Percentiles rank a stretch among this genome's conserved stretches.
phyloP scores from a whole-genome alignment of 2,888 invertebrate genomes.

The Orchesellides sinensis region DNA sequence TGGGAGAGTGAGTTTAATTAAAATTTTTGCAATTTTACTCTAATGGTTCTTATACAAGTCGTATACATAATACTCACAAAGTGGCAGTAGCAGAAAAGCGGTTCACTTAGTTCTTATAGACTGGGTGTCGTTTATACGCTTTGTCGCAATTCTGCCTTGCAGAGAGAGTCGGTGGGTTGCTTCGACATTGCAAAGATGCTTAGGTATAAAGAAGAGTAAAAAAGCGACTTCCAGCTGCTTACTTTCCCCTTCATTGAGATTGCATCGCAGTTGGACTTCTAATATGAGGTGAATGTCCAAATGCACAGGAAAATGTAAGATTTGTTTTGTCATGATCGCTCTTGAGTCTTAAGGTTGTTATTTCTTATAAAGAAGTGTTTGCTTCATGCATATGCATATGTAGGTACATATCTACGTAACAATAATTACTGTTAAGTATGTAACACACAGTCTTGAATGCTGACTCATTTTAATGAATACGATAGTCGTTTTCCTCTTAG shows the following conservation, averaged over 20 bases:
- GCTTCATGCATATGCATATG: neutral
- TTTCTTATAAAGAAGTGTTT: no score
- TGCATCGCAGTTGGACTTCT: slow-evolving; percentile 24
- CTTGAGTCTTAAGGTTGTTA: no score
- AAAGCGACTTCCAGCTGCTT: slow-evolving; percentile 26
- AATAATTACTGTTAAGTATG: no score
- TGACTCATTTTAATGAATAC: neutral
- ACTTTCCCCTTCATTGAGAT: slow-evolving; percentile 24
- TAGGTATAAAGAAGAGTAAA: slow-evolving; percentile 14
- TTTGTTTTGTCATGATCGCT: no score
- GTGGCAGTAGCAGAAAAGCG: neutral
- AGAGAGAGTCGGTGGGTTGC: neutral
- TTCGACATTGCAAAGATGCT: neutral
- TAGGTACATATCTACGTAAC: no score
- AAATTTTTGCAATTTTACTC: slow-evolving; percentile 24
- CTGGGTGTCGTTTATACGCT: neutral
- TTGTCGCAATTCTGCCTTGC: slow-evolving; percentile 16
- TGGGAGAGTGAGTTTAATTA: slow-evolving; percentile 7
- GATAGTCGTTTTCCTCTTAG: no score
- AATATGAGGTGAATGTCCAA: neutral
- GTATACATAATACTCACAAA: no score
- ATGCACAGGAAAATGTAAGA: no score
- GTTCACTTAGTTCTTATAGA: no score
- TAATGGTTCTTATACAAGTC: neutral
- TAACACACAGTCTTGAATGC: no score